Base-by-base conservation (phyloP, 2,797 vertebrate genomes). In the Lacerta viridis region DNA sequence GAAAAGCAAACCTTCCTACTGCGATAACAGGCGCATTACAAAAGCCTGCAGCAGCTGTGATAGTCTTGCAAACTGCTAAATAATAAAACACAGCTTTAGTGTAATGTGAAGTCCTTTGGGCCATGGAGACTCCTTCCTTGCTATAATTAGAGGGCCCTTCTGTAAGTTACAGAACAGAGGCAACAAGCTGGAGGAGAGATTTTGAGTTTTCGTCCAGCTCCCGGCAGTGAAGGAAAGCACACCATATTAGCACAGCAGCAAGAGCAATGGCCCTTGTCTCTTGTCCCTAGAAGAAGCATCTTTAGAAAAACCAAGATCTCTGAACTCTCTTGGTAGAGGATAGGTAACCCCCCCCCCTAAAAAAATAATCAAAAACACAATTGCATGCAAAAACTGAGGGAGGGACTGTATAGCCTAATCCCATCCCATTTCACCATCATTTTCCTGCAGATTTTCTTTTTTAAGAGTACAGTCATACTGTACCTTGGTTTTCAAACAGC, bases 201-300 rank as follows among this genome's bases (percentile, higher is more conserved):
- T 23, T 43, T 1, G 66, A 92, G 71, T 0, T 0, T 69, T 29
- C 61, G 59, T 88, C 92, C 5, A 0, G 90, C 83, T 84, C 84
- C 84, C 50, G 80, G 82, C 0, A 7, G 75, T 76, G 80, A 18
- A 0, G 46, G 90, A 43, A 87, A 89, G 23, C 78, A 27, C 64
- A 71, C 89, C 90, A 85, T 13, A 7, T n/a, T 64, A 64, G 5
- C 61, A 64, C 27, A 79, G 9, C 89, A 88, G 92, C 80, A 85
- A 86, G 88, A 91, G 85, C 78, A 18, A 20, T 80, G 90, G 87
- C 92, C 91, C 55, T 68, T 7, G 83, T 88, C 89, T 93, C 87
- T 82, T 90, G 87, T 90, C 87, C 91, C 85, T 69, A 86, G 85
- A 83, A 82, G 0, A 88, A 87, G 3, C 17, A 55, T 80, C 50